Conservation (phyloP, 1,140 invertebrate genomes). For the Macrotrachela quadricornifera region DNA sequence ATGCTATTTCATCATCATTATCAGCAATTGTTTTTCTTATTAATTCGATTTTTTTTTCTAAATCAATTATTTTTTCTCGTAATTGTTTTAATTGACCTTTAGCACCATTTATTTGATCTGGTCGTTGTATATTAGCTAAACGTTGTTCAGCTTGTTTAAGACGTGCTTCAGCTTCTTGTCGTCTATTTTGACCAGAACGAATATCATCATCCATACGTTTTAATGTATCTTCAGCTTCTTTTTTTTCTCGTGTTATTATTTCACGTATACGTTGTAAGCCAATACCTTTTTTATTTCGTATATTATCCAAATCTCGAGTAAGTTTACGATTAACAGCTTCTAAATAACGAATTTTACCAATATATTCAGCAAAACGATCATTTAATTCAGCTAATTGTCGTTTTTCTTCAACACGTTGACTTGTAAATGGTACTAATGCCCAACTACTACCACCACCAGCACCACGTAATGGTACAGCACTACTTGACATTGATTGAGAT, state of each 20-base stretch:
- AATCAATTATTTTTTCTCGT: slow-evolving; percentile 32
- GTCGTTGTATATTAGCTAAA: background rate
- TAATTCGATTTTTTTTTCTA: slow-evolving; percentile 33
- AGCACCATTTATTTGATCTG: slow-evolving; percentile 22
- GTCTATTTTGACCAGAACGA: slow-evolving; percentile 9
- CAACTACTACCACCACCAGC: too few species aligned
- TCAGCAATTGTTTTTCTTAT: slow-evolving; percentile 29
- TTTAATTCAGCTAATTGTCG: slow-evolving; percentile 34
- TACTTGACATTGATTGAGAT: too few species aligned
- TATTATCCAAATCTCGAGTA: slow-evolving; percentile 27
- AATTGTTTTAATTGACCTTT: slow-evolving; percentile 28
- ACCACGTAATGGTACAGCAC: too few species aligned
- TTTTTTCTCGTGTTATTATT: slow-evolving; percentile 33
- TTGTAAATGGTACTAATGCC: too few species aligned
- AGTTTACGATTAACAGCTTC: slow-evolving; percentile 34
- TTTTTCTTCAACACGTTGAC: slow-evolving; percentile 19
- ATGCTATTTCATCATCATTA: slow-evolving; percentile 30
- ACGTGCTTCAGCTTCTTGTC: slow-evolving; percentile 19
- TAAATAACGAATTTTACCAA: slow-evolving; percentile 34
- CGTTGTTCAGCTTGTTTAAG: slow-evolving; percentile 12
- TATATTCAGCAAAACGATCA: slow-evolving; percentile 33
- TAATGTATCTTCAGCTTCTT: slow-evolving; percentile 21
- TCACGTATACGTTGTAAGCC: slow-evolving; percentile 29
- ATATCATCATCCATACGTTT: slow-evolving; percentile 7
- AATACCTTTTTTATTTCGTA: slow-evolving; percentile 31